Evolutionary conservation across 2,888 invertebrate genomes (phyloP), one percentile per base, ranked within the genome.

Genomic region (Lasioglossum vierecki): DNA sequence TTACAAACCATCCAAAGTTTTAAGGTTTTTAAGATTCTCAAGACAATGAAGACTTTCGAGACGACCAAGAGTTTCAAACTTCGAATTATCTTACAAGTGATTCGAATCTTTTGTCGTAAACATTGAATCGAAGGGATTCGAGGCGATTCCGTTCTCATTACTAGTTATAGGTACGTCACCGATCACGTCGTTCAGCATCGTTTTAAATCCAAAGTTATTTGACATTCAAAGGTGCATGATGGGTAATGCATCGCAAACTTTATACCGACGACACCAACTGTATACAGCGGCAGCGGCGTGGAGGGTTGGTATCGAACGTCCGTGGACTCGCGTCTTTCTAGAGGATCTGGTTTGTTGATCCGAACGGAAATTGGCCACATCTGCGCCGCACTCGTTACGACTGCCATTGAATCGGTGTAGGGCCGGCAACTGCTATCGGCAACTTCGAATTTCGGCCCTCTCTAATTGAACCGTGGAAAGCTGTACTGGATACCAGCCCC

Each of bases 361-460:
- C 80, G 44, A 77, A 60, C 80, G 86, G 88, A 89, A 90, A 90
- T 89, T 88, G 89, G 84, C 82, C 83, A 74, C 86, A 90, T 86
- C 89, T 87, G 85, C 77, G 79, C 66, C 53, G 76, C 79, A 71
- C 84, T 86, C 84, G 88, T 89, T 88, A 88, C 88, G 30, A 80
- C 49, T 35, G 73, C 76, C 60, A 30, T 77, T 60, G 80, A 82
- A 85, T 86, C 76, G 76, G 35, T 80, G 81, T 83, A 82, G 57
- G 39, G 15, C 63, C 77, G 80, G 71, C 71, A 80, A 77, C 77
- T 70, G 53, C 89, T 88, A 88, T 86, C 86, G 88, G 82, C 71
- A 84, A 86, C 82, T 87, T 68, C 44, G 83, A 80, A 71, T 68
- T 72, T 72, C 73, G 77, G 39, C 9, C 11, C 53, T 22, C 79